Evolutionary conservation across 2,113 vertebrate genomes (phyloP).

Genomic region (Osmerus mordax): DNA sequence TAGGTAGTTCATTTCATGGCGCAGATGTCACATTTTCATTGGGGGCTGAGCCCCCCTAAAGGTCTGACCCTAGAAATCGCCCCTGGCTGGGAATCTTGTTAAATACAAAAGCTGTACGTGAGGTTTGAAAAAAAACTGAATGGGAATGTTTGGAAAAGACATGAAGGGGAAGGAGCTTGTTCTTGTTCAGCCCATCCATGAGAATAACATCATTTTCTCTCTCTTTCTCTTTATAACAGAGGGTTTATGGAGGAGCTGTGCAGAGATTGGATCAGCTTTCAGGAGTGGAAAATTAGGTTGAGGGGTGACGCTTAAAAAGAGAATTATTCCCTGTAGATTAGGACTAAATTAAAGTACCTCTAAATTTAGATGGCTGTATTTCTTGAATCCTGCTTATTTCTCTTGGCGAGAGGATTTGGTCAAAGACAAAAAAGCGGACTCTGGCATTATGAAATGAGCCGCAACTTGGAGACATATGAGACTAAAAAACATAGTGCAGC

Average conservation of each 20-base stretch:
- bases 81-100: no score
- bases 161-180: no score
- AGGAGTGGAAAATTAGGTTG: constrained; percentile 72
- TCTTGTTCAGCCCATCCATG: no score
- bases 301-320: constrained; percentile 65
- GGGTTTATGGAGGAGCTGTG: constrained; percentile 46
- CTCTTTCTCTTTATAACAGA: constrained; percentile 35
- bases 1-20: no score
- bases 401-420: constrained; percentile 56
- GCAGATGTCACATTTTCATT: no score
- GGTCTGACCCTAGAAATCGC: no score
- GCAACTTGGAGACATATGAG: no score
- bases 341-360: constrained; percentile 59
- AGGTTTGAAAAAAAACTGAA: no score
- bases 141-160: no score
- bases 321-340: constrained; percentile 60
- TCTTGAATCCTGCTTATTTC: constrained; percentile 66
- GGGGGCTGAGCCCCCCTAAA: no score
- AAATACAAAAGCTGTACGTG: no score
- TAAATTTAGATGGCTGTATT: constrained; percentile 62
- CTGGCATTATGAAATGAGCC: constrained; percentile 18
- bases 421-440: constrained; percentile 20
- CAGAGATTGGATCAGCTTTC: constrained; percentile 57
- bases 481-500: no score
- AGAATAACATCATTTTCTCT: not conserved